Evolutionary conservation across 2,888 invertebrate species (phyloP), one percentile per base, ranked within the genome.

Genomic region (Junonia oenone): DNA sequence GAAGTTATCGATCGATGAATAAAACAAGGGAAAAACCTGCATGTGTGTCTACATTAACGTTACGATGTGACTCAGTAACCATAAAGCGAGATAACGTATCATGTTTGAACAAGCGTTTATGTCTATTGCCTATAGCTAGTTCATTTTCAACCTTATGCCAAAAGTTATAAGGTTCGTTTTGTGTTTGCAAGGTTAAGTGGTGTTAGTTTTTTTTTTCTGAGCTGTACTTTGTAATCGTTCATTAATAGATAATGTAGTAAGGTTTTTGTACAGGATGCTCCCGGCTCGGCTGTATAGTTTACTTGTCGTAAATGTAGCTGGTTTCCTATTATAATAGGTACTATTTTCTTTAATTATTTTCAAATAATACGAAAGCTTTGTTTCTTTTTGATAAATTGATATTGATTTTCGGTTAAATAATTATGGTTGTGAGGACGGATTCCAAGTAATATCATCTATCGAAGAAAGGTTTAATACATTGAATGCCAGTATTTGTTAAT

Each of bases 51-150:
- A 55, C 52, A 35, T 52, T 52, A 52, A 45, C 45, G 52, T 45
- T 55, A 55, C 51, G 63, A 77, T 77, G 56, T 81, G 78, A 79
- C 64, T 58, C 68, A 56, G 40, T 59, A 58, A 65, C 71, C 68
- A 72, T 78, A 68, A 65, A 74, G 65, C 69, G 58, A 72, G 81
- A 81, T 81, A 81, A 78, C 76, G 61, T 81, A 80, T 75, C 81
- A 69, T 68, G 58, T 64, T 66, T 65, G 60, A 52, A 66, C 65
- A 65, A 61, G 61, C 65, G 59, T 29, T 58, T 51, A 51, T 55
- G 51, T 56, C 51, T 53, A 45, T 26, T 22, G 48, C 31, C 55
- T 27, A n/a, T 33, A 38, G 31, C 31, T 4, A 27, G 2, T 15
- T 22, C 19, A 58, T 37, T 46, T 31, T 22, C 47, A 38, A 15